Evolutionary conservation across 2,113 vertebrate species (phyloP), one percentile per base, ranked within the genome.

Genomic region (Cyprinodon tularosa): DNA sequence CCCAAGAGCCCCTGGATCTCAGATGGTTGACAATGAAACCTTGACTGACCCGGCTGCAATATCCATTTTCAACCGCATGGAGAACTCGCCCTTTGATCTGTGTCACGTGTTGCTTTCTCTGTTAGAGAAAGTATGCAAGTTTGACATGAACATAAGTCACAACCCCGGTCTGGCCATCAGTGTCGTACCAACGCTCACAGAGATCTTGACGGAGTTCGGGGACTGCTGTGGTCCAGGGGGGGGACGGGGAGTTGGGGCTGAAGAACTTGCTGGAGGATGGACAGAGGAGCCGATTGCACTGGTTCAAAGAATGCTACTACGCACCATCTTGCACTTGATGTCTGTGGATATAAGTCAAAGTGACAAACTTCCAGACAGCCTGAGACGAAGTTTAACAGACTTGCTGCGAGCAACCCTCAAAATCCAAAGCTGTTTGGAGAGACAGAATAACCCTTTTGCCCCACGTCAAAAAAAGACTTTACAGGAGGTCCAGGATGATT

Each of bases 41-140:
- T 88, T 95, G 79, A 95, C 86, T 44, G 95, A 98, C 22, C 87
- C 94, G 9, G 91, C 94, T 72, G 93, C 93, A 75, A 94, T 94
- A 84, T 92, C 92, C 77, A 85, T 95, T 82, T 93, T 95, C 78
- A 96, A 92, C 87, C 94, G 84, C 70, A 86, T 87, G 88, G 93
- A 96, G 85, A 97, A 97, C 77, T 98, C 98, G 8, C 96, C 97
- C 6, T 99, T 99, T 88, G 96, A 98, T 66, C 94, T 99, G 72
- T 98, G 98, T 86, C 94, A 89, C 44, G 95, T 99, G 69, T 92
- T 99, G 68, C 89, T 99, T 20, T 98, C 97, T 14, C 92, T 99
- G 40, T 83, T 99, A 70, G 96, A 98, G 89, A 99, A 99, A 76
- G 96, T 99, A 62, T 98, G 96, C 78, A 97, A 95, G 74, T 97